Conservation (phyloP, 2,888 invertebrate genomes). For the Anorthoa munda region DNA sequence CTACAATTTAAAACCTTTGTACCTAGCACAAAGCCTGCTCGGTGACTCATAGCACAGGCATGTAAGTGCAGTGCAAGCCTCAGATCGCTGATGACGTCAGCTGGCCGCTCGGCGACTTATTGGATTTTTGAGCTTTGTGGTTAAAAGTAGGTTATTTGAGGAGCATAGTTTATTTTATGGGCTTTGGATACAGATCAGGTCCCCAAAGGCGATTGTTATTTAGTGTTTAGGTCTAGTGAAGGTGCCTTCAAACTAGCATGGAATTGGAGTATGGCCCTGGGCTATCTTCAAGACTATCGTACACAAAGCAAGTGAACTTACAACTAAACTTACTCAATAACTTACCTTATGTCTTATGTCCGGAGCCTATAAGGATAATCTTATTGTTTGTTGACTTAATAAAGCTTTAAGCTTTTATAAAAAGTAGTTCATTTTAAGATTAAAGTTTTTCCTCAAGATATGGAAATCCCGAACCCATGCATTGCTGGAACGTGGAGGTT, state of each 20-base stretch:
- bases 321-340: too few species aligned
- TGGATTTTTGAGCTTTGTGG: not conserved
- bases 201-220: too few species aligned
- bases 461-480: too few species aligned
- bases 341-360: too few species aligned
- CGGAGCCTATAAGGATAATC: not conserved
- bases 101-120: slow-evolving; percentile 3
- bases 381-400: not conserved
- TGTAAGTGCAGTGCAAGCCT: slow-evolving; percentile 22
- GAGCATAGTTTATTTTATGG: too few species aligned
- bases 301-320: too few species aligned
- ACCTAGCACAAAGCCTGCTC: slow-evolving; percentile 19
- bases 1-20: slow-evolving; percentile 38
- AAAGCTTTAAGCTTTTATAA: not conserved
- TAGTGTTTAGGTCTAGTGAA: too few species aligned
- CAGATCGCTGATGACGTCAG: slow-evolving; percentile 44
- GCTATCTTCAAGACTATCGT: too few species aligned
- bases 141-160: not conserved
- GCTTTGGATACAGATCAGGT: too few species aligned
- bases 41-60: slow-evolving; percentile 44
- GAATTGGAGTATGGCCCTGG: too few species aligned
- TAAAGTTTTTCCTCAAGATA: not conserved
- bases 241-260: too few species aligned
- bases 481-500: too few species aligned
- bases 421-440: not conserved